Evolutionary conservation across 2,113 vertebrate species (phyloP).

Genomic region (Eupsittula cactorum): DNA sequence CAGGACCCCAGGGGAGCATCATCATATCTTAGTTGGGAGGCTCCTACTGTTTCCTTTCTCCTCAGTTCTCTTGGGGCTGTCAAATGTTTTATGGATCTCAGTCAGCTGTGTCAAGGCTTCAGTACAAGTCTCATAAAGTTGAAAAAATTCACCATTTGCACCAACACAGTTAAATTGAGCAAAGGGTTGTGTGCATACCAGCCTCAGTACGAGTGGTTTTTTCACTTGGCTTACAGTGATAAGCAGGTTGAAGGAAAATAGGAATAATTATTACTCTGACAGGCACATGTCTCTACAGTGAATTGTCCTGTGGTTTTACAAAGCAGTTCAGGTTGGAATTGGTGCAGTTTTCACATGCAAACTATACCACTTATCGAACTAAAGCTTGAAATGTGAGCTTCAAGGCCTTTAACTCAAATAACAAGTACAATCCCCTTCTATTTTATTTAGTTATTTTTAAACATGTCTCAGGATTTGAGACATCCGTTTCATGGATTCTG

Average conservation of each 20-base stretch:
- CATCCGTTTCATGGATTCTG: not conserved
- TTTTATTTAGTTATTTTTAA: not conserved
- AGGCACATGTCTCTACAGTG: not conserved
- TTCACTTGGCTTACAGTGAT: not conserved
- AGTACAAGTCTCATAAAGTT: not conserved
- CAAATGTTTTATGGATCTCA: not conserved
- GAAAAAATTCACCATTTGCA: not conserved
- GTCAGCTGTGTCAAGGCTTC: not conserved
- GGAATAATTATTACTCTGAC: not conserved
- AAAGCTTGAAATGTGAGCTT: not conserved
- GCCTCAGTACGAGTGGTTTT: not conserved
- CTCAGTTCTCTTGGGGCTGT: not conserved
- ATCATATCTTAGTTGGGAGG: not conserved
- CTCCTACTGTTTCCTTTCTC: not conserved
- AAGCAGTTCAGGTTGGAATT: not conserved
- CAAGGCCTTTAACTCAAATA: not conserved
- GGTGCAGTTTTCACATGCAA: not conserved
- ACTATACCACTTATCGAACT: not conserved
- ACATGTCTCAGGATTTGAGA: not conserved
- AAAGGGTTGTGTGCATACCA: not conserved
- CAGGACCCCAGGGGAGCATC: rapidly evolving
- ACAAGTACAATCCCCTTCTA: not conserved
- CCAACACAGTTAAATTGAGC: not conserved
- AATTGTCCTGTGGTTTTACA: not conserved
- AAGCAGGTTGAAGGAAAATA: not conserved